These are phyloP conservation scores for Acheta domesticus DNA, from an alignment of 2,888 invertebrate species.

Conservation along the genomic window DNA sequence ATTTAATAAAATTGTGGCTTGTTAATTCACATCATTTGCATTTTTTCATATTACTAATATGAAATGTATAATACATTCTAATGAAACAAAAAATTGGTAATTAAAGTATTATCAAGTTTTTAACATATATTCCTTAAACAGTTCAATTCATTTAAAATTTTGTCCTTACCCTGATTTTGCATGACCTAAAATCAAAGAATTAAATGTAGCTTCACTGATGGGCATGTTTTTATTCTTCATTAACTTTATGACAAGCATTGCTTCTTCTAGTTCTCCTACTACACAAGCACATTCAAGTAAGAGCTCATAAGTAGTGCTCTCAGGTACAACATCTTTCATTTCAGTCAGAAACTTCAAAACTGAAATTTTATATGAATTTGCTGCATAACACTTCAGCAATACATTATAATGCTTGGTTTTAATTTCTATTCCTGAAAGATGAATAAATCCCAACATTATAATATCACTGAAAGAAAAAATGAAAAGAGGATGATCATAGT, in stretches of 20 bases:
- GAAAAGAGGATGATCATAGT: neutral
- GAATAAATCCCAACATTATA: neutral
- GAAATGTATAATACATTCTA: no score
- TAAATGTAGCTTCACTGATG: neutral
- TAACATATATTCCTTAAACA: neutral
- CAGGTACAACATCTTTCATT: neutral
- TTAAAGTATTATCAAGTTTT: no score
- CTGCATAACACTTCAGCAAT: neutral
- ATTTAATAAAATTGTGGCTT: no score
- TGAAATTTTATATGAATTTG: neutral
- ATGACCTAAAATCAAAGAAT: conserved; percentile 2
- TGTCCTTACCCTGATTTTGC: neutral
- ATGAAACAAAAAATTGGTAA: no score
- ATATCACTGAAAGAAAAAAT: neutral
- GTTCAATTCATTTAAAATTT: neutral
- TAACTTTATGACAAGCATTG: neutral
- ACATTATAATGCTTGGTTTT: neutral
- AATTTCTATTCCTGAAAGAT: neutral
- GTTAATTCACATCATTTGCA: no score
- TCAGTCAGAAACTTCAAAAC: neutral
- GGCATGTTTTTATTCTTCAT: neutral
- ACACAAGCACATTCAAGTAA: neutral
- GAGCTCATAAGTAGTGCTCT: neutral
- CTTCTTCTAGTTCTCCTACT: neutral
- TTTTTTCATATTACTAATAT: no score